Conservation (phyloP, 2,888 invertebrate species). For the Microplitis deprimator region DNA sequence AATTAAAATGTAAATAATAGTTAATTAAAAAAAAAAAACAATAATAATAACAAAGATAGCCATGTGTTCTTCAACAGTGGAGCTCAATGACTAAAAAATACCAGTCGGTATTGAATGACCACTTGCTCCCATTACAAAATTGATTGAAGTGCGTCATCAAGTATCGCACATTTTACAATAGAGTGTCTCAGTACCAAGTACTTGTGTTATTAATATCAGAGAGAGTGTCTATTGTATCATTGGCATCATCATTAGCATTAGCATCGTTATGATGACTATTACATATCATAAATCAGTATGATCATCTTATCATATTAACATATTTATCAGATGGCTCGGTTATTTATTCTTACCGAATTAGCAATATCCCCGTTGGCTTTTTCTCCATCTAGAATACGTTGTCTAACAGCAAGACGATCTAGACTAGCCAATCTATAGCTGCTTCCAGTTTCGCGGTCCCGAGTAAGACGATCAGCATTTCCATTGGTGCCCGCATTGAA, state of each 20-base stretch:
- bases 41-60: constrained; percentile 16
- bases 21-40: neutral
- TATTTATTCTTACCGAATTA: constrained; percentile 63
- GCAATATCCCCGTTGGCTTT: constrained; percentile 71
- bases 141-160: constrained; percentile 1
- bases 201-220: neutral
- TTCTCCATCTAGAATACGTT: constrained; percentile 85
- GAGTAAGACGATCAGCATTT: constrained; percentile 74
- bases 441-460: constrained; percentile 81
- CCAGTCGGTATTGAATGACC: constrained; percentile 12
- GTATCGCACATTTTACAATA: neutral
- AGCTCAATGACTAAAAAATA: constrained; percentile 11
- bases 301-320: neutral
- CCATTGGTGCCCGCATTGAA: constrained; percentile 81
- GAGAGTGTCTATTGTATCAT: neutral
- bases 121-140: constrained; percentile 16
- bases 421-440: constrained; percentile 86
- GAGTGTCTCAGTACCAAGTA: neutral
- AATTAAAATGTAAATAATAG: constrained; percentile 3
- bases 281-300: neutral
- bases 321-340: neutral
- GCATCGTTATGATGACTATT: neutral
- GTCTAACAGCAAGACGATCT: constrained; percentile 85
- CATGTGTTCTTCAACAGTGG: constrained; percentile 27
- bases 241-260: neutral